Evolutionary conservation across 2,113 vertebrate genomes (phyloP).

Genomic region (Pluvialis apricaria): DNA sequence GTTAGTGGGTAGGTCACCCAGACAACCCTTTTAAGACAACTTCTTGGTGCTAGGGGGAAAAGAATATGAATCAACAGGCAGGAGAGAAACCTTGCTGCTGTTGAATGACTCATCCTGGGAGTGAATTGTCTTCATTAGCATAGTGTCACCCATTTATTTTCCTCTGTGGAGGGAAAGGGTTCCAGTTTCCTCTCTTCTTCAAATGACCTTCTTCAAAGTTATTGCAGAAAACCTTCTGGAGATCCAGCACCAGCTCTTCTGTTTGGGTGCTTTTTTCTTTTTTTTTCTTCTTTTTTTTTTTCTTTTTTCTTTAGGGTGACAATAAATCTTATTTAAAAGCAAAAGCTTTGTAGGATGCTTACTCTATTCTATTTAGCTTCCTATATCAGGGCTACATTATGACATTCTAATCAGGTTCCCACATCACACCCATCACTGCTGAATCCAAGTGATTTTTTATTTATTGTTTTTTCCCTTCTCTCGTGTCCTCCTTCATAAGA

Average conservation of each 20-base stretch:
- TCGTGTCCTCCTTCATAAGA: background rate
- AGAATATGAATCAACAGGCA: conserved; percentile 70
- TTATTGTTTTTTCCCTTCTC: background rate
- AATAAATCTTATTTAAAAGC: background rate
- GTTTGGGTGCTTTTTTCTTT: background rate
- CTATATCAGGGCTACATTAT: background rate
- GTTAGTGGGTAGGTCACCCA: conserved; percentile 39
- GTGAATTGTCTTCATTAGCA: conserved; percentile 61
- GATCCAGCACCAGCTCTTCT: background rate
- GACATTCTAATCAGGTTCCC: conserved; percentile 24
- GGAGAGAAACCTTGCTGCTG: conserved; percentile 19
- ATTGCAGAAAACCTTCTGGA: background rate
- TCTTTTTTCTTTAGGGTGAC: background rate
- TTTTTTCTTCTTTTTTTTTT: background rate
- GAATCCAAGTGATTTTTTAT: conserved; percentile 19
- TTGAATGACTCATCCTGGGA: conserved; percentile 56
- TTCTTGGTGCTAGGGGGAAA: conserved; percentile 7
- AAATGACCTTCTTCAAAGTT: conserved; percentile 38
- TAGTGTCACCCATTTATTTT: conserved; percentile 56
- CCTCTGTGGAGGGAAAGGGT: background rate
- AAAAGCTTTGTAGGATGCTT: background rate
- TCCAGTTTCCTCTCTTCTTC: conserved; percentile 12
- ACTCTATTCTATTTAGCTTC: background rate
- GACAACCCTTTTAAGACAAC: conserved; percentile 6
- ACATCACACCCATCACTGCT: background rate